Base-by-base conservation (phyloP, 2,113 vertebrate genomes). In the Coryphaenoides rupestris region DNA sequence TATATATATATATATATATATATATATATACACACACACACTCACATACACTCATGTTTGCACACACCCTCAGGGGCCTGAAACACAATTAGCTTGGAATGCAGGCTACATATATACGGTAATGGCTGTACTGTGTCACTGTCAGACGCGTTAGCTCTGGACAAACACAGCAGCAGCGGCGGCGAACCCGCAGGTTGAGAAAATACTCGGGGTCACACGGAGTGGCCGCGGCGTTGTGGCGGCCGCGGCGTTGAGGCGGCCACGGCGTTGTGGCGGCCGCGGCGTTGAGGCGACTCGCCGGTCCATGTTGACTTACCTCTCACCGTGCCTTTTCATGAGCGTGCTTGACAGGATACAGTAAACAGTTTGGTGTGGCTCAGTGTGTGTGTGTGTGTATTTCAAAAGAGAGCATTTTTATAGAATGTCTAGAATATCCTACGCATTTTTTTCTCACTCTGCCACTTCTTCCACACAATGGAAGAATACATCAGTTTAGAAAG, bases 11-110 rank as follows among this genome's bases (percentile, higher is more conserved):
- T 1, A 33, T 33, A 33, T 33, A 9, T 28, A 28, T 28, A n/a
- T 16, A 58, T 33, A 60, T 19, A 60, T 33, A 60, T 33, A 47
- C 28, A 60, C 33, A 47, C 33, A 65, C 54, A 57, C 40, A 70
- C 47, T 72, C 55, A 68, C 65, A 69, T 46, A 58, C n/a, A 66
- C 21, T 55, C 59, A 69, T 40, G 7, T 54, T 57, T 60, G 47
- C 40, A 45, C 22, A 61, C 45, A 55, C 68, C 74, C 72, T 72
- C 49, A 17, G 59, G 71, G 77, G 54, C 69, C 55, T 75, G 53
- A 77, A 77, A 77, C 67, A 64, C 74, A 83, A 79, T 83, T 80
- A 83, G 74, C 67, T 40, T 66, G 68, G 67, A 77, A 77, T 73
- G 69, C 73, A 65, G 63, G 70, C 77, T 73, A 66, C 77, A 79